Evolutionary conservation across 64 coral and sea anemone genomes (phyloP), one percentile per base, ranked within the genome.

Genomic region (Astreopora myriophthalma): DNA sequence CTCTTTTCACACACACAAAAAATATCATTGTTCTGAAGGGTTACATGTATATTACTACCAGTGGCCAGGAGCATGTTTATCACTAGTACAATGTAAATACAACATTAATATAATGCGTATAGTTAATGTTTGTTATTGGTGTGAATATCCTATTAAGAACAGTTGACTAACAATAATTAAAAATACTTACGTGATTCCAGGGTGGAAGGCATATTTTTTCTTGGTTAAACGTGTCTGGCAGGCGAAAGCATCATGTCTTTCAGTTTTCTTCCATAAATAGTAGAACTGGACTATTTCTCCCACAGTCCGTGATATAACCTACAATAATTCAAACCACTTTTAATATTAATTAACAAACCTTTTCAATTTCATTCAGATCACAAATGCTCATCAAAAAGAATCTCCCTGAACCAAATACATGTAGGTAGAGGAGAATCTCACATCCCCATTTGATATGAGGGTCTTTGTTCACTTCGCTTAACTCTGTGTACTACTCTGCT

Each of bases 221-320:
- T 99, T 99, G 10, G 89, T 91, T n/a, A 94, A 76, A 11, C 97
- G 87, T 34, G 94, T 90, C 48, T 99, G 97, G 34, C 90, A 99
- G 27, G 97, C 94, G 85, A 95, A 99, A 37, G 97, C 97, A 93
- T 99, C 97, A 87, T 99, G 97, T 14, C 97, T 85, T 76, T 99
- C 97, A 12, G 97, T 99, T 63, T 99, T 99, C 69, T 99, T 99
- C 97, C 97, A 99, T 34, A 99, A 85, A 77, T 99, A 99, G 38
- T 99, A 99, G 68, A 99, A 99, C 76, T 99, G 97, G 40, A 99
- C 97, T 29, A 99, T 92, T 81, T 99, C 97, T 9, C 94, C 91
- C 13, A 99, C 97, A 64, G 80, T 96, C 25, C 97, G 85, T 52
- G 95, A 90, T 83, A 91, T 96, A n/a, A 94, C 95, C 95, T 96